Evolutionary conservation across 2,113 vertebrate genomes (phyloP).

Genomic region (Tragelaphus strepsiceros): DNA sequence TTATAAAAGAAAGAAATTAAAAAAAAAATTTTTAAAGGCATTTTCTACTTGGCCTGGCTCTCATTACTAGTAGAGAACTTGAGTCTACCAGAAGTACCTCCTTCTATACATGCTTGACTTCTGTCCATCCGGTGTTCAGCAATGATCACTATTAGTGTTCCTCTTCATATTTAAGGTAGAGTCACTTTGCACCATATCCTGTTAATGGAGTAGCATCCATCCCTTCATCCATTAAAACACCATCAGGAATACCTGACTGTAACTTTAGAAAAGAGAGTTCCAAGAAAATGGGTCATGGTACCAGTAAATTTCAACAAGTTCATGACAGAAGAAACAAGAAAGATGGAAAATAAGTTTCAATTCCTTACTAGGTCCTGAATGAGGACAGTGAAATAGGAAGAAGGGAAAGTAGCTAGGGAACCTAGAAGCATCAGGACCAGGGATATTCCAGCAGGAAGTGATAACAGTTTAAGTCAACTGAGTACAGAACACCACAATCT

Average conservation of each 20-base stretch:
- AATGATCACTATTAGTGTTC: neutral
- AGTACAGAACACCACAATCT: neutral
- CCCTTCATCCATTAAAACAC: neutral
- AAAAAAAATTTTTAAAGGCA: neutral
- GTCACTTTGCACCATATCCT: neutral
- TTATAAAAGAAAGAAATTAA: neutral
- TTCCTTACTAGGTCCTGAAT: neutral
- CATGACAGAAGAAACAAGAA: neutral
- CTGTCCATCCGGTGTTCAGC: neutral
- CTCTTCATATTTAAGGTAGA: neutral
- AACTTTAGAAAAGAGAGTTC: neutral
- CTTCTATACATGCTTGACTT: neutral
- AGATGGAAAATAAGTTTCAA: neutral
- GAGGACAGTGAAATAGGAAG: neutral
- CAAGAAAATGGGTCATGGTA: neutral
- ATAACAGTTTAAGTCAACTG: neutral
- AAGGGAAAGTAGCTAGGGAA: too few relatives aligned
- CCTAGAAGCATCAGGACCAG: neutral
- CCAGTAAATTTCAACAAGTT: neutral
- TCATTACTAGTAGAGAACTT: neutral
- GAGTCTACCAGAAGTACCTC: neutral
- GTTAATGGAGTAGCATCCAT: neutral
- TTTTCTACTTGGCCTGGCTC: neutral
- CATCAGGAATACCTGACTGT: neutral
- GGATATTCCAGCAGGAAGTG: neutral